phyloP scores from a whole-genome alignment of 2,888 invertebrate species.

The Germaria angustata region DNA sequence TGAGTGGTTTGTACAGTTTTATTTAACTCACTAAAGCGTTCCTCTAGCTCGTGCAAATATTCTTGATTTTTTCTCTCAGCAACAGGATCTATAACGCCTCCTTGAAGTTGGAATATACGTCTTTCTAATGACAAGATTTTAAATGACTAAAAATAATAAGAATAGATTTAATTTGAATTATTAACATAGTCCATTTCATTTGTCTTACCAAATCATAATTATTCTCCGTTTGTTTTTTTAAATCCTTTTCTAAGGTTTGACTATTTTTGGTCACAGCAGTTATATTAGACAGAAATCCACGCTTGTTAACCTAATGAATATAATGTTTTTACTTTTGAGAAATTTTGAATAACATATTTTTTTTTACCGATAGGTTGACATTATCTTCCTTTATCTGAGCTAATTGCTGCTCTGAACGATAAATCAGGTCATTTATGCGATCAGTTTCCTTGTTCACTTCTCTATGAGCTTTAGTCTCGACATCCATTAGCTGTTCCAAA shows the following conservation, averaged over 20 bases:
- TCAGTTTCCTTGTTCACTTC: constrained; percentile 74
- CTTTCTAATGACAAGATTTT: constrained; percentile 80
- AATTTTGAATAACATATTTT: background rate
- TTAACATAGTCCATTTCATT: background rate
- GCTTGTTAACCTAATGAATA: constrained; percentile 71
- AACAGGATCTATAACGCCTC: constrained; percentile 76
- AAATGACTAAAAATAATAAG: constrained; percentile 72
- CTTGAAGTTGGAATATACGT: constrained; percentile 77
- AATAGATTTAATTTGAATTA: background rate
- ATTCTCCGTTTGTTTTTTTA: constrained; percentile 83
- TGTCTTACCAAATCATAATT: constrained; percentile 83
- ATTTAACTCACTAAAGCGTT: constrained; percentile 77
- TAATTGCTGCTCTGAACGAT: constrained; percentile 76
- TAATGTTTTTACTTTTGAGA: background rate
- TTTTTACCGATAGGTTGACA: constrained; percentile 69
- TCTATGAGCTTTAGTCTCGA: constrained; percentile 73
- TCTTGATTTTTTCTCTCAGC: constrained; percentile 77
- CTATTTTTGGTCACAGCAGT: constrained; percentile 69
- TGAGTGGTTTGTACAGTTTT: constrained; percentile 80
- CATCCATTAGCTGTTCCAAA: constrained; percentile 77
- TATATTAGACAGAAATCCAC: constrained; percentile 71
- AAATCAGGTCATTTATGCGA: constrained; percentile 75
- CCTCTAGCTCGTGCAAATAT: constrained; percentile 80
- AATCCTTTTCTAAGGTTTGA: constrained; percentile 77
- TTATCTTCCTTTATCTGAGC: constrained; percentile 73